These are phyloP conservation scores for Scelioninae gen. 1 DNA, from an alignment of 2,888 invertebrate species.

Conservation along the genomic window DNA sequence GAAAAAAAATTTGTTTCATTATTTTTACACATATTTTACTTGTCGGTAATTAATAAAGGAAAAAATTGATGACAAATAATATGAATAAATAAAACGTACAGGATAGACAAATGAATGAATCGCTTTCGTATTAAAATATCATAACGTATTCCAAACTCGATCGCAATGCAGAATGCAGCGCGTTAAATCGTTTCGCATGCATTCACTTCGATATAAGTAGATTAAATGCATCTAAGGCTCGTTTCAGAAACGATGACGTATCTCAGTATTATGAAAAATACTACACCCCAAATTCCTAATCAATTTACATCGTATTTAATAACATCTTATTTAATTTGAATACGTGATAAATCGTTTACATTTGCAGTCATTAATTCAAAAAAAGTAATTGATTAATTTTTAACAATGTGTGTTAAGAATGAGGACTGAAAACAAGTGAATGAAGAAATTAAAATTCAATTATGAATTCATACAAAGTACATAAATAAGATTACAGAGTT, in stretches of 20 bases:
- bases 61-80: too few species aligned
- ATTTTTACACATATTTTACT: too few species aligned
- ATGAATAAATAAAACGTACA: neutral
- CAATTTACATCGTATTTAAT: too few species aligned
- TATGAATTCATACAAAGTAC: neutral
- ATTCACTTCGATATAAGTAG: slow-evolving; percentile 40
- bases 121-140: slow-evolving; percentile 30
- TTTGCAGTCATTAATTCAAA: too few species aligned
- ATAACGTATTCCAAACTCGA: slow-evolving; percentile 41
- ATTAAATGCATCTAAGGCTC: slow-evolving; percentile 23
- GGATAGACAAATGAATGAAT: slow-evolving; percentile 27
- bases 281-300: neutral
- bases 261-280: neutral
- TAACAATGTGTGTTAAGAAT: too few species aligned
- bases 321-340: too few species aligned
- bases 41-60: too few species aligned
- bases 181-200: slow-evolving; percentile 36
- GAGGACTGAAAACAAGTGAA: too few species aligned
- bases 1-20: too few species aligned
- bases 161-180: slow-evolving; percentile 35
- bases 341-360: too few species aligned
- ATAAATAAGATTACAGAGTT: neutral
- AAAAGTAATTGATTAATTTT: too few species aligned
- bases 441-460: too few species aligned
- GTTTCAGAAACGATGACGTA: slow-evolving; percentile 12